Conservation (phyloP, 2,888 invertebrate genomes). For the Notodonta ziczac region DNA sequence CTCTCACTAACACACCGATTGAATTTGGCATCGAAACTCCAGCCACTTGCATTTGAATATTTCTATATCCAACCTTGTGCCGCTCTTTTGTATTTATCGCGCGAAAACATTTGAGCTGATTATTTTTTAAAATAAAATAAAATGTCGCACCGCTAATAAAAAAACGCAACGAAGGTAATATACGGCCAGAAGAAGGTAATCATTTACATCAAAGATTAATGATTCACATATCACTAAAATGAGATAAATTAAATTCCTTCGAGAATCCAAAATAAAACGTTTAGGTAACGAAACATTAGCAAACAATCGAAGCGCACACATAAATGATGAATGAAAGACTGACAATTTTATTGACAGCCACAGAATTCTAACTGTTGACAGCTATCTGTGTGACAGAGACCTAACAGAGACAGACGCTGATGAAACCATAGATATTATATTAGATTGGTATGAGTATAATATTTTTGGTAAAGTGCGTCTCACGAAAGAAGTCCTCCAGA, state of each 20-base stretch:
- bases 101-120: conserved; percentile 25
- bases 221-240: conserved; percentile 30
- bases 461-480: too few species aligned
- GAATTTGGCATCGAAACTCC: conserved; percentile 65
- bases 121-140: conserved; percentile 32
- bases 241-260: conserved; percentile 38
- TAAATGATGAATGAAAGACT: not conserved
- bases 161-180: conserved; percentile 40
- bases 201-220: conserved; percentile 21
- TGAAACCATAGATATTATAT: too few species aligned
- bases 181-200: conserved; percentile 10
- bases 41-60: conserved; percentile 69
- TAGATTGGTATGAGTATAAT: too few species aligned
- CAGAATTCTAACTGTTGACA: not conserved
- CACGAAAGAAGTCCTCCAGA: too few species aligned
- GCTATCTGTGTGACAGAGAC: too few species aligned
- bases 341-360: not conserved
- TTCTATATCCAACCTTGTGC: conserved; percentile 49
- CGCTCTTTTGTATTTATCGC: conserved; percentile 21
- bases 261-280: conserved; percentile 63
- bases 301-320: conserved; percentile 76
- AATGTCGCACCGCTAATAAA: conserved; percentile 38
- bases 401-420: too few species aligned
- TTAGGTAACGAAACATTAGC: conserved; percentile 63
- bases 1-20: conserved; percentile 48